Conservation (phyloP, 2,888 invertebrate genomes). For the Agonopterix alstromeriana region DNA sequence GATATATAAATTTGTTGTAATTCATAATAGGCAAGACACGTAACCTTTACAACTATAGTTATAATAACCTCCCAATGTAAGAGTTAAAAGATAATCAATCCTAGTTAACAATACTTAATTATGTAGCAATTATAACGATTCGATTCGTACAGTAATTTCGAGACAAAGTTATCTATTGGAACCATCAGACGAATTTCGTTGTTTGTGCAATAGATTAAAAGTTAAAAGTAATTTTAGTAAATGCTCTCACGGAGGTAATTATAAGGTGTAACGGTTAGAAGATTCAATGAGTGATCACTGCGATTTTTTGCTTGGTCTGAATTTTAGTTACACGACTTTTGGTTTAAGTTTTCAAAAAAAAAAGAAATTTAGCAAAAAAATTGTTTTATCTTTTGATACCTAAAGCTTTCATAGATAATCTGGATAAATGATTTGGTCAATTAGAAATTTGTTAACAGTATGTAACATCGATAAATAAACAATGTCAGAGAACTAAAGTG, state of each 20-base stretch:
- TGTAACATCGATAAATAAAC: too few species aligned
- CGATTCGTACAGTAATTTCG: constrained; percentile 22
- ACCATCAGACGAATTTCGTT: constrained; percentile 29
- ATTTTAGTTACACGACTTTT: not conserved
- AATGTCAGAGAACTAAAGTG: too few species aligned
- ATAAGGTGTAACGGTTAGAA: constrained; percentile 2
- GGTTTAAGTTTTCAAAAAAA: not conserved
- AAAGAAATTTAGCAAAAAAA: too few species aligned
- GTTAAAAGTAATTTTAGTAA: constrained; percentile 8
- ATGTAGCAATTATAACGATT: constrained; percentile 25
- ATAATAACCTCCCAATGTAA: too few species aligned
- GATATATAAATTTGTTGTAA: too few species aligned
- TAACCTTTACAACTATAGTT: too few species aligned
- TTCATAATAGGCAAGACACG: too few species aligned
- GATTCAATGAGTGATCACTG: constrained; percentile 3
- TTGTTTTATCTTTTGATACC: too few species aligned
- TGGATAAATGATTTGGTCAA: too few species aligned
- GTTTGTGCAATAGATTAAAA: constrained; percentile 15
- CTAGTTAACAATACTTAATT: not conserved
- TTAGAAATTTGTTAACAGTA: too few species aligned
- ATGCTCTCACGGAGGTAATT: constrained; percentile 15
- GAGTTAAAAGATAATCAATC: not conserved
- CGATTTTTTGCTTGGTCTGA: not conserved
- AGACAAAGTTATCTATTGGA: constrained; percentile 36
- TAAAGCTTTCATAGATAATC: too few species aligned